phyloP scores from a whole-genome alignment of 2,797 vertebrate genomes.

The Paedocypris micromegethes region DNA sequence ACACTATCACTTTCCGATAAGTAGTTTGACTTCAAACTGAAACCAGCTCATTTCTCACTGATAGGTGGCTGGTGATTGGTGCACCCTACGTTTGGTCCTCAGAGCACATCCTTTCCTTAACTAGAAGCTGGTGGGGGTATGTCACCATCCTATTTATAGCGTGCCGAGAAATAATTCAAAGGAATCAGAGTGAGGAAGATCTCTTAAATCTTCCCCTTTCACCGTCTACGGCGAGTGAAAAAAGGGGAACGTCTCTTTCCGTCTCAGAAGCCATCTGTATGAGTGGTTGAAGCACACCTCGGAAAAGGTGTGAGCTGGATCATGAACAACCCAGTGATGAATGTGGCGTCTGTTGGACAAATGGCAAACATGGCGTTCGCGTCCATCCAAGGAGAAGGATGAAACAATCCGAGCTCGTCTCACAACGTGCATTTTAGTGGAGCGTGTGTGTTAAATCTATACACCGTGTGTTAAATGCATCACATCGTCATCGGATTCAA shows the following conservation, averaged over 20 bases:
- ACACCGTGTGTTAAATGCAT: too few relatives aligned
- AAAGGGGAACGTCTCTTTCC: constrained; percentile 38
- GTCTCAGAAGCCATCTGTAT: constrained; percentile 21
- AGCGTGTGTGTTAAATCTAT: too few relatives aligned
- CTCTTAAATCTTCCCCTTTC: constrained; percentile 40
- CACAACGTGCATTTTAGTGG: background rate
- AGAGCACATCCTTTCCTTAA: constrained; percentile 37
- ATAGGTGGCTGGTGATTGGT: too few relatives aligned
- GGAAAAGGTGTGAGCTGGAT: constrained; percentile 26
- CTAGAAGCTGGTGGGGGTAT: constrained; percentile 38
- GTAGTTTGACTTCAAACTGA: too few relatives aligned
- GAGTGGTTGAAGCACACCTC: constrained; percentile 24
- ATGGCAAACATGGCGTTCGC: constrained; percentile 5
- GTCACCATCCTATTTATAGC: constrained; percentile 49
- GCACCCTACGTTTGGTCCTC: constrained; percentile 21
- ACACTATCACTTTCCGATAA: too few relatives aligned
- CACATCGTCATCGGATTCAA: too few relatives aligned
- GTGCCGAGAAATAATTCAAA: constrained; percentile 52
- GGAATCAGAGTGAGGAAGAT: constrained; percentile 48
- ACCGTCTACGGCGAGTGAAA: constrained; percentile 29
- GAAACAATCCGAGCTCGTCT: constrained; percentile 3
- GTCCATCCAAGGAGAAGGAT: constrained; percentile 2
- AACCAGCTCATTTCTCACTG: too few relatives aligned
- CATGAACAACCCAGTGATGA: constrained; percentile 23
- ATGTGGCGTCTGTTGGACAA: constrained; percentile 29